Percentiles rank a stretch among this genome's conserved stretches.
phyloP scores from a whole-genome alignment of 2,888 invertebrate species.

The Cylindroiulus punctatus region DNA sequence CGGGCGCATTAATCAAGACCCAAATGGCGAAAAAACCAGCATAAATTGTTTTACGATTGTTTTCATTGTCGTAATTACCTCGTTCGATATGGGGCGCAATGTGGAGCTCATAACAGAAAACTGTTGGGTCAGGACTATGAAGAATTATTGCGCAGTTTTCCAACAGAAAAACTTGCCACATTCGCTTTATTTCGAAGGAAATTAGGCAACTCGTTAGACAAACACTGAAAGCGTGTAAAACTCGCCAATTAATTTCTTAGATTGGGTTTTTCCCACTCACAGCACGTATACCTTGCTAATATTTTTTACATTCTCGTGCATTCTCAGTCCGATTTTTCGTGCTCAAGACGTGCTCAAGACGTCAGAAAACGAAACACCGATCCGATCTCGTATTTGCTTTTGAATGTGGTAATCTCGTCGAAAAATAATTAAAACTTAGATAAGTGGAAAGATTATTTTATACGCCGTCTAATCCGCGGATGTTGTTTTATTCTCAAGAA shows the following conservation, averaged over 20 bases:
- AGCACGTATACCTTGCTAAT: no score
- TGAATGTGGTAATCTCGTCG: not conserved
- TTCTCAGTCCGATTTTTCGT: not conserved
- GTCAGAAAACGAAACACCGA: not conserved
- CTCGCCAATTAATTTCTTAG: not conserved
- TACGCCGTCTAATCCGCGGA: not conserved
- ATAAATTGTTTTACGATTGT: not conserved
- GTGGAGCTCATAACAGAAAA: no score
- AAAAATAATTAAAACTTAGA: slow-evolving; percentile 10
- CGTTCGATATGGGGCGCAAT: not conserved
- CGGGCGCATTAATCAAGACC: slow-evolving; percentile 4
- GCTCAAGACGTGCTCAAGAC: not conserved
- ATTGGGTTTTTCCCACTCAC: not conserved
- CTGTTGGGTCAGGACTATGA: no score
- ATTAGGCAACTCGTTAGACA: not conserved
- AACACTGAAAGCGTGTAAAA: not conserved
- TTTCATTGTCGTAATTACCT: slow-evolving; percentile 1
- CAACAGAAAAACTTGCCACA: not conserved
- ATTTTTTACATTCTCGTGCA: not conserved
- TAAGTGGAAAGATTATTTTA: slow-evolving; percentile 18
- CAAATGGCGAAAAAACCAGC: not conserved
- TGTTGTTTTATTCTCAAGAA: not conserved
- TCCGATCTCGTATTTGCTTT: not conserved
- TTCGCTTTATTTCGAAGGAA: not conserved
- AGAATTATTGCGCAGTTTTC: not conserved